Conservation (phyloP, 1,140 invertebrate genomes). For the Saccostrea echinata region DNA sequence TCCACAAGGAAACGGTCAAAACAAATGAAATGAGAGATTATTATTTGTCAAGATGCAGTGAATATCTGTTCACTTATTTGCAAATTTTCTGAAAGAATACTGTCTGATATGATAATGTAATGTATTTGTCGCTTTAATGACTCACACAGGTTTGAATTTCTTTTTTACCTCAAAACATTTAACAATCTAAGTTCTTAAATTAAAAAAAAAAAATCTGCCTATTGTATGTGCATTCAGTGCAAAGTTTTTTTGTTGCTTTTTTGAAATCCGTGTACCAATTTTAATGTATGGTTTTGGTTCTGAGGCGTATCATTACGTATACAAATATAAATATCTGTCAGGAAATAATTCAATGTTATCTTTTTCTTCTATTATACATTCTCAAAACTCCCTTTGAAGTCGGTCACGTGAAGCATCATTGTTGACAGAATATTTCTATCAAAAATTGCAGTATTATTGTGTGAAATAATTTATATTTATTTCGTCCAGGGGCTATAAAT, state of each 20-base stretch:
- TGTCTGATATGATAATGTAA: not conserved
- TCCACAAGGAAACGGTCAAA: no score
- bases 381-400: not conserved
- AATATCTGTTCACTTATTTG: no score
- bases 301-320: not conserved
- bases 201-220: not conserved
- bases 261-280: no score
- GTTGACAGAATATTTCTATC: not conserved
- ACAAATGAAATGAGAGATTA: no score
- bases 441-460: not conserved
- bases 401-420: not conserved
- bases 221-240: not conserved
- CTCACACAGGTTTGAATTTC: not conserved
- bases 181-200: not conserved
- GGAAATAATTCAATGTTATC: not conserved
- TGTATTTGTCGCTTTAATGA: not conserved
- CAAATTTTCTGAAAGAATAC: not conserved
- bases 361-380: not conserved
- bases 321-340: not conserved
- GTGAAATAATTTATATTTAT: not conserved
- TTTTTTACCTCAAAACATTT: not conserved
- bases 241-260: no score
- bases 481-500: not conserved
- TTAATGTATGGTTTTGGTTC: not conserved
- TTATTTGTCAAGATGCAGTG: not conserved